A percentile compares a stretch with the other conserved stretches of the same genome.
Evolutionary conservation across 2,888 invertebrate genomes (phyloP).

Genomic region (Amphiduros pacificus): DNA sequence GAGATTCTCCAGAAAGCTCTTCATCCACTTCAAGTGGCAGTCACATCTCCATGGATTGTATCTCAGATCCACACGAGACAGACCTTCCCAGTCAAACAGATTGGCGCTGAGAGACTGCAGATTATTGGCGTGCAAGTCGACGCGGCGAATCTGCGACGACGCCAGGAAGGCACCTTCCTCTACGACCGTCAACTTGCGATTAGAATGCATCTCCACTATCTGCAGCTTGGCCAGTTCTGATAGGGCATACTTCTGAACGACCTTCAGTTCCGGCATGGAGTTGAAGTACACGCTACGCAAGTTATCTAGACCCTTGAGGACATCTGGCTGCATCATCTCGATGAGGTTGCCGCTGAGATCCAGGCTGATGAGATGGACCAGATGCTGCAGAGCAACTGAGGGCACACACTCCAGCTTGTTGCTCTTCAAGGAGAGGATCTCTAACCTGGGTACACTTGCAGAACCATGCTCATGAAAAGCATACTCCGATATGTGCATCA

Average conservation of each 20-base stretch:
- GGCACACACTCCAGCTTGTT: constrained; percentile 18
- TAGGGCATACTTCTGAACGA: constrained; percentile 19
- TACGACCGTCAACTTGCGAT: constrained; percentile 11
- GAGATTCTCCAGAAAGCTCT: not conserved
- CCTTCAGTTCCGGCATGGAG: constrained; percentile 16
- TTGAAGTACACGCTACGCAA: constrained; percentile 10
- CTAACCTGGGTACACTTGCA: not conserved
- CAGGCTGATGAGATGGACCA: constrained; percentile 9
- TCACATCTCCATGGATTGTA: constrained; percentile 25
- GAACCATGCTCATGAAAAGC: constrained; percentile 8
- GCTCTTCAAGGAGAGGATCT: constrained; percentile 12
- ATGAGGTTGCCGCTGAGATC: constrained; percentile 21
- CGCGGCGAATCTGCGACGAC: not conserved
- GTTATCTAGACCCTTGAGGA: constrained; percentile 16
- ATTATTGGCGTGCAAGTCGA: constrained; percentile 22
- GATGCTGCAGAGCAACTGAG: not conserved
- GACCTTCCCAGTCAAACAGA: constrained; percentile 19
- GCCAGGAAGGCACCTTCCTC: constrained; percentile 17
- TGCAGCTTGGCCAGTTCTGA: constrained; percentile 9
- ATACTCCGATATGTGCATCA: constrained; percentile 1
- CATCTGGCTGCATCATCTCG: not conserved
- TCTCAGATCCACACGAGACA: constrained; percentile 18
- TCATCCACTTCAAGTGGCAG: constrained; percentile 20
- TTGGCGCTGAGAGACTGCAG: constrained; percentile 3
- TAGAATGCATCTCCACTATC: constrained; percentile 18